Evolutionary conservation across 2,797 vertebrate species (phyloP).

Genomic region (Balearica regulorum): DNA sequence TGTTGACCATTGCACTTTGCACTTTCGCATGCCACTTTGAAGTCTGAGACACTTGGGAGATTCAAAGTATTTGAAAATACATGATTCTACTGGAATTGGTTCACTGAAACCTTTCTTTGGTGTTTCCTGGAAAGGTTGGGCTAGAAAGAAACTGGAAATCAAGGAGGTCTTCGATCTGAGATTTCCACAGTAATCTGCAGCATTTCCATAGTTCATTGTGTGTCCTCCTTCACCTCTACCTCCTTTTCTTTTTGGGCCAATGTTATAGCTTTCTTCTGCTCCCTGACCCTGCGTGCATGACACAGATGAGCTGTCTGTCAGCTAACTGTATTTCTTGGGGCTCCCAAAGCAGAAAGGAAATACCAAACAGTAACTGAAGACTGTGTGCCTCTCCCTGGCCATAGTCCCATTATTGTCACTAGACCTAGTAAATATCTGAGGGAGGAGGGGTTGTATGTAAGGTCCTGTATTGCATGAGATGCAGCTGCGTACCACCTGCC

Average conservation of each 20-base stretch:
- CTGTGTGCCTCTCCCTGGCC: not conserved
- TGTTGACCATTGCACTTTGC: not conserved
- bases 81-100: not conserved
- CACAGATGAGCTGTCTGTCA: not conserved
- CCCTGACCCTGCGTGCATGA: not conserved
- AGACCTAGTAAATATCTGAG: not conserved
- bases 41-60: not conserved
- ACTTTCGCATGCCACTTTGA: not conserved
- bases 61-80: not conserved
- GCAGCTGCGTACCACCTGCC: slow-evolving; percentile 61
- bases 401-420: not conserved
- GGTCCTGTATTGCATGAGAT: not conserved
- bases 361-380: not conserved
- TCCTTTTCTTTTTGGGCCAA: not conserved
- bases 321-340: not conserved
- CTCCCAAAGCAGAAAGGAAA: slow-evolving; percentile 1
- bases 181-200: not conserved
- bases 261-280: not conserved
- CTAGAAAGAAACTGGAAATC: not conserved
- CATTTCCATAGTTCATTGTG: not conserved
- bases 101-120: not conserved
- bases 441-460: not conserved
- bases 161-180: not conserved
- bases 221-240: not conserved
- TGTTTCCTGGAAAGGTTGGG: not conserved